Base-by-base conservation (phyloP, 2,888 invertebrate species). In the Ennomos erosarius region DNA sequence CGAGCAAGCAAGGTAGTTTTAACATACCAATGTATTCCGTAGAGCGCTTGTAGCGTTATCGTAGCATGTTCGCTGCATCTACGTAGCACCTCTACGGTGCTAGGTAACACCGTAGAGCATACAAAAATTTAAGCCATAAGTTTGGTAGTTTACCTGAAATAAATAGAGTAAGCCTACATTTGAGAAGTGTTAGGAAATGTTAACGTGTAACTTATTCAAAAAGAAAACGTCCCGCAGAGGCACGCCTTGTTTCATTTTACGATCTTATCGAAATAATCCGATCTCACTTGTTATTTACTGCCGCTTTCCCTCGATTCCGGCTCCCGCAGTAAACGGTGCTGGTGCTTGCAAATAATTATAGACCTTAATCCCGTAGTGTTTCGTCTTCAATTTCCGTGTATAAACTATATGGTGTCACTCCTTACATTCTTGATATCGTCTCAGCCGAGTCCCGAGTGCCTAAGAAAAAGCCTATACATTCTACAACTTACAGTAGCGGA, bases 201-300 rank as follows among this genome's bases (percentile, higher is more conserved):
- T 78, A 82, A 78, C 81, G 75, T 78, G 82, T 78, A 82, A 85
- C 81, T 81, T 84, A 87, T 87, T 87, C 85, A 79, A 82, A 81
- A 84, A 79, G 81, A 84, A 85, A 87, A 82, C 81, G 86, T 88
- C 87, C 84, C 85, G 77, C 74, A 73, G 84, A 82, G 82, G 80
- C 86, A 76, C 81, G 85, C 81, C 88, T 88, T 92, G 90, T 90
- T 92, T 90, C 90, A 90, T 90, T 90, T 90, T 91, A 92, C 87
- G 90, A 90, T 90, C 88, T 91, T 91, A 91, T 91, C 91, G 90
- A 90, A 89, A 91, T 91, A 91, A 91, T 92, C 90, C 88, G 88
- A 92, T 90, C 91, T 86, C 79, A 76, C 84, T 85, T 85, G 87
- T 91, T 92, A 90, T 91, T 91, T 92, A 91, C 90, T 87, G 81